These are phyloP conservation scores for Leucoraja erinaceus DNA, from an alignment of 2,113 vertebrate genomes.

Conservation along the genomic window DNA sequence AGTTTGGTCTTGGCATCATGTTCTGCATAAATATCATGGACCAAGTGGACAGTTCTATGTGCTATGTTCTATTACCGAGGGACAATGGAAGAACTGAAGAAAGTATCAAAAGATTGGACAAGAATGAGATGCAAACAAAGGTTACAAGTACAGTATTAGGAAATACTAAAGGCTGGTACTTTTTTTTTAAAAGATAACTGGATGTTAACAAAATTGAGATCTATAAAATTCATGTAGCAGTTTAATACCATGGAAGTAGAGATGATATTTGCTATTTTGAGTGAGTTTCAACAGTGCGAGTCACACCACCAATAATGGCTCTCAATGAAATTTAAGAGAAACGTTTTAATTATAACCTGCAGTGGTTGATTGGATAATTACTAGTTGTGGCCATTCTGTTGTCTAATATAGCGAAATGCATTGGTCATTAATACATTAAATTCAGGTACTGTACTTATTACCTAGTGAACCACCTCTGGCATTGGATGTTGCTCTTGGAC, in stretches of 20 bases:
- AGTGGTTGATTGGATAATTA: too few relatives aligned
- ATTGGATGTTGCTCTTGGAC: not conserved
- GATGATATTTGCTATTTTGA: not conserved
- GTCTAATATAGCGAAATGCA: too few relatives aligned
- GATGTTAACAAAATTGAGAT: not conserved
- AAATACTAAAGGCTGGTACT: not conserved
- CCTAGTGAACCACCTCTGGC: not conserved
- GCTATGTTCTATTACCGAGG: too few relatives aligned
- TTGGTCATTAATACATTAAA: too few relatives aligned
- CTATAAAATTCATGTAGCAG: not conserved
- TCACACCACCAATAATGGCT: not conserved
- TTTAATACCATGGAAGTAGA: not conserved
- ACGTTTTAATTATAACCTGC: not conserved
- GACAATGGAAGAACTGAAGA: not conserved
- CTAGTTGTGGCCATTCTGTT: too few relatives aligned
- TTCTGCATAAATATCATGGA: too few relatives aligned
- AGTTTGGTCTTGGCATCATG: too few relatives aligned
- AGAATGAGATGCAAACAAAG: not conserved
- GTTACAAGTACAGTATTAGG: not conserved
- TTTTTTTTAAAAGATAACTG: not conserved
- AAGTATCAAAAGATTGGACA: not conserved
- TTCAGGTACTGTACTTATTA: not conserved
- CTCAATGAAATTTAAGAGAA: not conserved
- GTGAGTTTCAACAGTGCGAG: not conserved
- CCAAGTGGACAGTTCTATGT: too few relatives aligned